phyloP scores from a whole-genome alignment of 1,140 invertebrate genomes.

The Rhyacophila brunnea region DNA sequence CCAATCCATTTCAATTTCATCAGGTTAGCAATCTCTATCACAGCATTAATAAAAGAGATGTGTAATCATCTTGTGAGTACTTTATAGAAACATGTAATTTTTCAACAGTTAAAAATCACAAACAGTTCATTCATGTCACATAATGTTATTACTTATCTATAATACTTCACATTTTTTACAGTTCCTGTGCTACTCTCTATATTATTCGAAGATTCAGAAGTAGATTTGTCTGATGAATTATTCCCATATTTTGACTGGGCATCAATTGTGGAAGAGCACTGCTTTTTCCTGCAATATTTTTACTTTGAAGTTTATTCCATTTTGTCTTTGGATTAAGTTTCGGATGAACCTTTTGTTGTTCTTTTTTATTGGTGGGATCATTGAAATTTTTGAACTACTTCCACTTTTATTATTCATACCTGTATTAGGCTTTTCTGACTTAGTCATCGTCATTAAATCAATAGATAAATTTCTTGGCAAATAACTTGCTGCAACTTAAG shows the following conservation, averaged over 20 bases:
- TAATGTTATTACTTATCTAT: too few relatives aligned
- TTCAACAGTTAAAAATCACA: too few relatives aligned
- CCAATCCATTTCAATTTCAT: too few relatives aligned
- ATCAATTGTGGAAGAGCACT: conserved; percentile 38
- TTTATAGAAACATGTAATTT: too few relatives aligned
- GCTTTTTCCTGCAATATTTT: neutral
- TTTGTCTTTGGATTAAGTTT: conserved; percentile 21
- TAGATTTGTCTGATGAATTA: conserved; percentile 44
- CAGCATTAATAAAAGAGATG: too few relatives aligned
- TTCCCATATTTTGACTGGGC: conserved; percentile 39
- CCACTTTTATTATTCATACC: conserved; percentile 10
- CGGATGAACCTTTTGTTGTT: conserved; percentile 12
- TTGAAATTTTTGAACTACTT: conserved; percentile 29
- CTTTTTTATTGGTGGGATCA: conserved; percentile 30
- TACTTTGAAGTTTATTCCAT: conserved; percentile 36
- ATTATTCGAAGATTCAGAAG: conserved; percentile 52
- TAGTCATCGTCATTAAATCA: conserved; percentile 30
- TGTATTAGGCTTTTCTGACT: conserved; percentile 10
- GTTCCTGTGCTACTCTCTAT: conserved; percentile 54
- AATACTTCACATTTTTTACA: conserved; percentile 44
- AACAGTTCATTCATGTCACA: too few relatives aligned
- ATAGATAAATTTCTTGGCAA: too few relatives aligned
- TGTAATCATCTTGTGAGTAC: too few relatives aligned
- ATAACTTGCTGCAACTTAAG: too few relatives aligned
- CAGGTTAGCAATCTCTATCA: too few relatives aligned